Evolutionary conservation across 1,140 invertebrate genomes (phyloP), one percentile per base, ranked within the genome.

Genomic region (Arctopsyche grandis): DNA sequence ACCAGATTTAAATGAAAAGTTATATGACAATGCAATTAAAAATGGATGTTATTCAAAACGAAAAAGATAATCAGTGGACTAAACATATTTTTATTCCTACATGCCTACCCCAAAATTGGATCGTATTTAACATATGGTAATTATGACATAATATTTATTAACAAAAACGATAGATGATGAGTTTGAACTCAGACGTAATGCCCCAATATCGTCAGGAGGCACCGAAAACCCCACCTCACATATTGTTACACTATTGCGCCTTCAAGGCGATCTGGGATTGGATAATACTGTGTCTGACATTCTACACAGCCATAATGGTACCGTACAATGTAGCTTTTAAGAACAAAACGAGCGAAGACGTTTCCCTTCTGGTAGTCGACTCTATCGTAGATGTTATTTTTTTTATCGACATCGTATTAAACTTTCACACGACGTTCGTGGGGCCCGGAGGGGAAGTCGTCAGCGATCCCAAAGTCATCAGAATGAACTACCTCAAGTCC

Each of bases 281-380:
- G 98, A 96, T 99, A 86, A 99, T 99, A 87, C 92, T 99, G 78
- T 98, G 97, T 90, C 92, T 99, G 84, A 99, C 99, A 82, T 99
- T 99, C 91, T 99, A 99, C 91, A 99, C 99, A 78, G 98, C 99
- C 86, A 98, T 99, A 87, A 99, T 99, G 96, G 99, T 99, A 83
- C 99, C 99, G 78, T 99, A 99, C 91, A 99, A 99, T 90, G 98
- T 99, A 84, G 98, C 99, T 85, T 99, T 99, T 91, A 99, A 99
- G 90, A 99, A 99, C 89, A 99, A 99, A 90, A 99, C 97, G 78
- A 98, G 97, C 88, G 99, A 99, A 89, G 98, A 99, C 88, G 97
- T 99, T 66, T 97, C 95, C 79, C 91, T 99, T 63, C 91, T 99
- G 79, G 96, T 99, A 82, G 96, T 98, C 85, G 97, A 99, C 88